These are phyloP conservation scores for Pedicia rivosa DNA, from an alignment of 2,888 invertebrate genomes.

Conservation along the genomic window DNA sequence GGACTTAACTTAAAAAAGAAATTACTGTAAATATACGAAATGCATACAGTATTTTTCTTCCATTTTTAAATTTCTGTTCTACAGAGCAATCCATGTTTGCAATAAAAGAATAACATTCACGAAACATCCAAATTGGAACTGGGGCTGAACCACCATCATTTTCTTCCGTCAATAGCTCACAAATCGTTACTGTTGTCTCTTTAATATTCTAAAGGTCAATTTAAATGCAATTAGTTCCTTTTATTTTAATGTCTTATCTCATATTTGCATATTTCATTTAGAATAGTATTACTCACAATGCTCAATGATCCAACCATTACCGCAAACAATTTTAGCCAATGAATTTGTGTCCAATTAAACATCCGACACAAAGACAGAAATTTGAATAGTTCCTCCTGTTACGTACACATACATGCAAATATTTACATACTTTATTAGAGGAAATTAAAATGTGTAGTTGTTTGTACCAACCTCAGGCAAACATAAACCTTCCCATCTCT, in stretches of 20 bases:
- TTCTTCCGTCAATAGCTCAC: slow-evolving; percentile 67
- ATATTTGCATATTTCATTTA: too few species aligned
- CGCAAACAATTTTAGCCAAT: slow-evolving; percentile 57
- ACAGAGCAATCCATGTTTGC: slow-evolving; percentile 34
- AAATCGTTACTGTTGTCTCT: slow-evolving; percentile 63
- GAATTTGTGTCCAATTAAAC: slow-evolving; percentile 32
- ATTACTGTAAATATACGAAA: not conserved
- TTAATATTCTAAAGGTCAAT: slow-evolving; percentile 41
- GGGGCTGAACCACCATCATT: slow-evolving; percentile 70
- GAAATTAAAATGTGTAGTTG: too few species aligned
- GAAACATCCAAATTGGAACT: slow-evolving; percentile 47
- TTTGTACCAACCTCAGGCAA: slow-evolving; percentile 17
- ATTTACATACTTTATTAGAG: not conserved
- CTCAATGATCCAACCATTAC: slow-evolving; percentile 52
- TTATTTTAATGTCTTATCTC: not conserved
- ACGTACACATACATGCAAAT: not conserved
- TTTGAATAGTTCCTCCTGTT: slow-evolving; percentile 30
- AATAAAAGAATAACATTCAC: slow-evolving; percentile 40
- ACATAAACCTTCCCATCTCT: slow-evolving; percentile 21
- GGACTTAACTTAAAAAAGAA: not conserved
- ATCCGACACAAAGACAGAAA: slow-evolving; percentile 50
- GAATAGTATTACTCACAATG: slow-evolving; percentile 32
- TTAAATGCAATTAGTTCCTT: not conserved
- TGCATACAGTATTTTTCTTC: slow-evolving; percentile 16
- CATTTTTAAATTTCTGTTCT: slow-evolving; percentile 15